Evolutionary conservation across 2,113 vertebrate genomes (phyloP).

Genomic region (Forbesichthys agassizii): DNA sequence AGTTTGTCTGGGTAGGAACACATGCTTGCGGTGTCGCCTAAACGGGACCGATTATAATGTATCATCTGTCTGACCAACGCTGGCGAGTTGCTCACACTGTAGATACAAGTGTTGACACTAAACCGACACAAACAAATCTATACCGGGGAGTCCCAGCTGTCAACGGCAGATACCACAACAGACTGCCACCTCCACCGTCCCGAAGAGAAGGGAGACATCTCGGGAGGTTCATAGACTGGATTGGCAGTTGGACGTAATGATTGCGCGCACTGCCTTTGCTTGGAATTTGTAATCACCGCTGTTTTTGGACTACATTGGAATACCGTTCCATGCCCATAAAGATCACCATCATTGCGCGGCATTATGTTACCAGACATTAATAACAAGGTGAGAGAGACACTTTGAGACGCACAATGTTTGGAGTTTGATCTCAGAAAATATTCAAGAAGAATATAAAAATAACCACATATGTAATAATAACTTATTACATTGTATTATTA

Average conservation of each 20-base stretch:
- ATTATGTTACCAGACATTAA: slow-evolving; percentile 81
- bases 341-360: slow-evolving; percentile 11
- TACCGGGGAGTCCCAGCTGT: slow-evolving; percentile 66
- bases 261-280: not conserved
- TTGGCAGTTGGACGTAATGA: slow-evolving; percentile 48
- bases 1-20: no score
- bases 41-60: no score
- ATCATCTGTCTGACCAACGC: not conserved
- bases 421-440: no score
- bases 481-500: no score
- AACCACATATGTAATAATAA: no score
- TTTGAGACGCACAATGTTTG: not conserved
- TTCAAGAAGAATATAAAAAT: no score
- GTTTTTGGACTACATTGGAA: slow-evolving; percentile 29
- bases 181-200: slow-evolving; percentile 54
- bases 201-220: not conserved
- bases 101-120: slow-evolving; percentile 42
- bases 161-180: slow-evolving; percentile 67
- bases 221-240: not conserved
- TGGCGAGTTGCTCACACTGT: slow-evolving; percentile 43
- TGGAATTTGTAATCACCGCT: slow-evolving; percentile 56
- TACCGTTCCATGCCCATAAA: slow-evolving; percentile 12
- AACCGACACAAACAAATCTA: slow-evolving; percentile 62
- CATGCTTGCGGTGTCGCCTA: no score
- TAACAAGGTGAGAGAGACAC: slow-evolving; percentile 71